Conservation (phyloP, 1,140 invertebrate genomes). For the Eumeta japonica region DNA sequence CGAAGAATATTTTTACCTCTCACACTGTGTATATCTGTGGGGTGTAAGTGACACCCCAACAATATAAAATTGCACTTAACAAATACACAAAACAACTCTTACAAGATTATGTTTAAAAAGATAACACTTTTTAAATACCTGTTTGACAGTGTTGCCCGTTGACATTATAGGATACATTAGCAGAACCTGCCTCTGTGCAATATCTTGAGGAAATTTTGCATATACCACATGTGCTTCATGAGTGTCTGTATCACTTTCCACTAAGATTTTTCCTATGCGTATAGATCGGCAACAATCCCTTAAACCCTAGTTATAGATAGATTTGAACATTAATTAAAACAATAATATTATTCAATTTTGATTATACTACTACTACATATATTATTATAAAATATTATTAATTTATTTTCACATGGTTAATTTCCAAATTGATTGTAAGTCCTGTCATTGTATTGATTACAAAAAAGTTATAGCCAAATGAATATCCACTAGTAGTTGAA, state of each 20-base stretch:
- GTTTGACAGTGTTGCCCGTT: constrained; percentile 89
- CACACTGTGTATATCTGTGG: too few relatives aligned
- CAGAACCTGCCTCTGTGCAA: constrained; percentile 85
- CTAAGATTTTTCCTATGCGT: constrained; percentile 95
- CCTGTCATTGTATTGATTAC: too few relatives aligned
- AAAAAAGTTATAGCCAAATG: too few relatives aligned
- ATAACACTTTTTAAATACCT: too few relatives aligned
- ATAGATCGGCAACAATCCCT: constrained; percentile 97
- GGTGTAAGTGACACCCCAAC: too few relatives aligned
- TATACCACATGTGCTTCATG: constrained; percentile 97
- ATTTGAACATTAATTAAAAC: constrained; percentile 7
- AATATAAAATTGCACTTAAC: too few relatives aligned
- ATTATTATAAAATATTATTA: neutral
- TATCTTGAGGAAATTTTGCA: constrained; percentile 96
- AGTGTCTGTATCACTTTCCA: constrained; percentile 95
- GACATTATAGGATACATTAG: constrained; percentile 99
- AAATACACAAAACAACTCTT: too few relatives aligned
- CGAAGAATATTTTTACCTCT: too few relatives aligned
- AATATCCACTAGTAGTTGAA: too few relatives aligned
- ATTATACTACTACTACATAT: too few relatives aligned
- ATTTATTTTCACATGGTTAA: neutral
- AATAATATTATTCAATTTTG: neutral
- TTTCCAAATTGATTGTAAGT: neutral
- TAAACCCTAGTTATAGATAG: constrained; percentile 81
- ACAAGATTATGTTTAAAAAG: too few relatives aligned